Percentiles rank a stretch among this genome's conserved stretches.
Conservation (phyloP, 2,797 vertebrate species). For the Nyctalus aviator region DNA sequence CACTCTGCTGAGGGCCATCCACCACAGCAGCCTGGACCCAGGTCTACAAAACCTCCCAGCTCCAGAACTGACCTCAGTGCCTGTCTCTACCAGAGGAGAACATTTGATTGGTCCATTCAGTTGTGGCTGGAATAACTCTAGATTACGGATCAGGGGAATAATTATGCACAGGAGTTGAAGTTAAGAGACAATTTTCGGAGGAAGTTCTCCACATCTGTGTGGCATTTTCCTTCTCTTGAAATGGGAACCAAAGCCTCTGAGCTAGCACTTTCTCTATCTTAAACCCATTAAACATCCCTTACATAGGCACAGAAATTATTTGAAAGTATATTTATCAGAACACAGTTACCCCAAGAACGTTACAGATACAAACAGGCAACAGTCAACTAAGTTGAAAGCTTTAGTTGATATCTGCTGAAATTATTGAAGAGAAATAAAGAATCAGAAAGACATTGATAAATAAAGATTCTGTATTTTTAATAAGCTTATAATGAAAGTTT, state of each 20-base stretch:
- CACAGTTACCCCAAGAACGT: not conserved
- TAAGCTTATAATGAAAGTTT: not conserved
- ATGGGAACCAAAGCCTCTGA: not conserved
- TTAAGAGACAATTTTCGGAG: not conserved
- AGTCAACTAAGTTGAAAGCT: not conserved
- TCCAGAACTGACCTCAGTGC: not conserved
- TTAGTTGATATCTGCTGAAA: not conserved
- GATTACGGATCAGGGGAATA: too few relatives aligned
- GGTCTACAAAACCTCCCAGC: not conserved
- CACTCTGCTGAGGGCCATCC: too few relatives aligned
- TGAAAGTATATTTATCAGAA: not conserved
- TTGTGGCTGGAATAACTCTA: not conserved
- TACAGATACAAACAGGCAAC: not conserved
- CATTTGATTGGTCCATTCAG: not conserved
- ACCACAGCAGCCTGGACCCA: not conserved
- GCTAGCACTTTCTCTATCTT: not conserved
- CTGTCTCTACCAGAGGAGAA: not conserved
- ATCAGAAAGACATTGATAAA: not conserved
- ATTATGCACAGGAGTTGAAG: not conserved
- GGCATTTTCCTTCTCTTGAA: not conserved
- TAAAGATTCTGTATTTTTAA: not conserved
- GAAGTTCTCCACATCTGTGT: not conserved
- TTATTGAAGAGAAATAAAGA: not conserved
- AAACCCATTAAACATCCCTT: not conserved
- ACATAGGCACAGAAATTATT: not conserved